These are phyloP conservation scores for Nibea albiflora DNA, from an alignment of 2,113 vertebrate genomes.

Conservation along the genomic window DNA sequence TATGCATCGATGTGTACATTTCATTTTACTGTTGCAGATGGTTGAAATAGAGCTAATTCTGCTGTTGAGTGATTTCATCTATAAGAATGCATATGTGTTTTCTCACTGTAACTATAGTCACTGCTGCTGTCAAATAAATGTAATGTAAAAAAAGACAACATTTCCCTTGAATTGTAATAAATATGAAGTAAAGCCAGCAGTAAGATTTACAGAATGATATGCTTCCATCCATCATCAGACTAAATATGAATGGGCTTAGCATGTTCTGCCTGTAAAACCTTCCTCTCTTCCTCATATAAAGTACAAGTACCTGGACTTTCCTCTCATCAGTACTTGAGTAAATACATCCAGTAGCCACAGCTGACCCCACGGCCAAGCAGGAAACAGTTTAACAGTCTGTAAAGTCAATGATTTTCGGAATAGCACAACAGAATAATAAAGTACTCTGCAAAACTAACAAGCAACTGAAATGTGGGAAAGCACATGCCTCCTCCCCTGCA, in stretches of 20 bases:
- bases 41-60: too few species aligned
- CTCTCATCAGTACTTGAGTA: neutral
- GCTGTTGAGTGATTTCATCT: too few species aligned
- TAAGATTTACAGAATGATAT: neutral
- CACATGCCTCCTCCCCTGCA: constrained; percentile 36
- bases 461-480: constrained; percentile 60
- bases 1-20: too few species aligned
- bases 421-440: constrained; percentile 45
- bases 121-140: neutral
- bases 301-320: neutral
- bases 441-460: constrained; percentile 55
- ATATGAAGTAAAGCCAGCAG: too few species aligned
- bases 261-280: neutral
- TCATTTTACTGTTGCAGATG: too few species aligned
- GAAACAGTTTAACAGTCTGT: constrained; percentile 19
- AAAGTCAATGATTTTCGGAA: constrained; percentile 15
- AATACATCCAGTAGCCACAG: neutral
- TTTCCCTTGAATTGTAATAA: too few species aligned
- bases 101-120: too few species aligned
- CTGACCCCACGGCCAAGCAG: neutral
- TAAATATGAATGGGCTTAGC: neutral
- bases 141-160: neutral
- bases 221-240: neutral
- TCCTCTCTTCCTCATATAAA: neutral
- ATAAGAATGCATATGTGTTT: too few species aligned